Base-by-base conservation (phyloP, 64 coral and sea anemone genomes). In the Porites australiensis region DNA sequence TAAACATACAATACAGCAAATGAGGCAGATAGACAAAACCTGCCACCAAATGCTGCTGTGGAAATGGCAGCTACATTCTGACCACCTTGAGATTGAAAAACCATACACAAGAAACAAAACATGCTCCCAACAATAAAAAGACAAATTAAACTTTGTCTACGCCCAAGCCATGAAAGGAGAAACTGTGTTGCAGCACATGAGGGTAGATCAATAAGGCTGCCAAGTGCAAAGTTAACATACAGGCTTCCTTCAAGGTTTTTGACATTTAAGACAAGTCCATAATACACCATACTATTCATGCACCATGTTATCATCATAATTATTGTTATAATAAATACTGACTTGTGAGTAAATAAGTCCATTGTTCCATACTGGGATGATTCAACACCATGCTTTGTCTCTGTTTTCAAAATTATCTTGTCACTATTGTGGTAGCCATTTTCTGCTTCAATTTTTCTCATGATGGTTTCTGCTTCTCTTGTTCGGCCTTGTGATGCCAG, bases 1-100 rank as follows among this genome's bases (percentile, higher is more conserved):
- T 88, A 95, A 45, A 86, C 88, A 74, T 95, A 95, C 4, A 95
- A 61, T 7, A 95, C 21, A 27, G 94, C 94, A 88, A 80, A 90
- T 9, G 89, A 80, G 4, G 94, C 94, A 16, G 94, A 91, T 21
- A 95, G 84, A 51, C 89, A 95, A 78, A 95, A 95, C 23, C 90
- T 57, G 54, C 54, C 54, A 9, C 7, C 54, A 7, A 57, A 12
- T 57, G 54, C 54, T 9, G 54, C 12, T 12, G 54, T 51, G 12
- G 88, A 78, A 13, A 95, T 70, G 15, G 79, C 69, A 3, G 67
- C 10, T 0, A 22, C 62, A 72, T 72, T 87, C 44, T 45, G 53
- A 13, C 58, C 74, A 60, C 76, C 59, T 37, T 53, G 71, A 75
- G 66, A 80, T 64, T 95, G 93, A 37, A 95, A 53, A 11, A 87